phyloP scores from a whole-genome alignment of 2,113 vertebrate genomes.

The Gymnorhina tibicen region DNA sequence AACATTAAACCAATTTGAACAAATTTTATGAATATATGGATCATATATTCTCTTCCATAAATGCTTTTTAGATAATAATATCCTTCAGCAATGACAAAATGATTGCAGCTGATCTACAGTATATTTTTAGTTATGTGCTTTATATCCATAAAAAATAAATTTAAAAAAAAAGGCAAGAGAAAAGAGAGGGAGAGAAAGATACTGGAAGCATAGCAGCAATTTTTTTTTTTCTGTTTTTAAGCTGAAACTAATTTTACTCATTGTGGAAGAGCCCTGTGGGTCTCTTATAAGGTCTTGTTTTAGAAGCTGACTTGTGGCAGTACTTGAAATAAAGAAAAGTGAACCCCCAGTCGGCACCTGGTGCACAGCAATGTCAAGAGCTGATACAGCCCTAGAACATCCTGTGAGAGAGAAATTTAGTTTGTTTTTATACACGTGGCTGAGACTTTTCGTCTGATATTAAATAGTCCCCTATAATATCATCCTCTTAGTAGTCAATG shows the following conservation, averaged over 20 bases:
- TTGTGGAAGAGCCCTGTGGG: background rate
- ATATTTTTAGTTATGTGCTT: background rate
- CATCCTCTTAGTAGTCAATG: background rate
- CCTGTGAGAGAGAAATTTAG: background rate
- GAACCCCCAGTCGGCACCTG: fast-evolving
- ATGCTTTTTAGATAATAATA: constrained; percentile 43
- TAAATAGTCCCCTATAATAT: background rate
- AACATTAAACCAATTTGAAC: constrained; percentile 39
- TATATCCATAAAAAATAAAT: background rate
- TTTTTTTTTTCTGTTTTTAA: background rate
- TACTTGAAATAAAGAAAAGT: background rate
- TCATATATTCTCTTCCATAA: constrained; percentile 39
- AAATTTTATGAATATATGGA: constrained; percentile 43
- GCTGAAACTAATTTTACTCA: background rate
- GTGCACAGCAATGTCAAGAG: background rate
- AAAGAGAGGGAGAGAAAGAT: background rate
- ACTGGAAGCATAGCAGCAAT: background rate
- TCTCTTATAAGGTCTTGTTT: background rate
- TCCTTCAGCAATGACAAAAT: constrained; percentile 43
- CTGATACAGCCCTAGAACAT: background rate
- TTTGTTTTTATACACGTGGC: background rate
- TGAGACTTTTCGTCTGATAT: background rate
- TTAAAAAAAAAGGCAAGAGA: background rate
- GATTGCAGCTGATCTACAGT: constrained; percentile 5
- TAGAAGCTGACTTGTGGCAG: background rate